Percentiles rank a stretch among this genome's conserved stretches.
Conservation (phyloP, 2,113 vertebrate species). For the Thunnus maccoyii region DNA sequence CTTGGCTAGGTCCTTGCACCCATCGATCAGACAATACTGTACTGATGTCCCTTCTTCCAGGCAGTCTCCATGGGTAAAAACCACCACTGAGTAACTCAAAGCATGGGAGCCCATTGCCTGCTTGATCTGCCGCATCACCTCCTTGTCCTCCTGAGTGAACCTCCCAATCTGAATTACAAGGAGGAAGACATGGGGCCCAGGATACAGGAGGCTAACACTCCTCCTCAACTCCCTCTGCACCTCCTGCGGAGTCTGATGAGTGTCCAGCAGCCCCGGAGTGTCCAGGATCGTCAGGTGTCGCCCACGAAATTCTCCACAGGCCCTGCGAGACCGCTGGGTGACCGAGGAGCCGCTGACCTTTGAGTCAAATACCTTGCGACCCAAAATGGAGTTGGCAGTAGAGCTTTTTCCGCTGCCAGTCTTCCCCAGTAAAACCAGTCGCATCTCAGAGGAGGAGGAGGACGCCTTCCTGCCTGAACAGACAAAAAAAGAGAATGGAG, state of each 20-base stretch:
- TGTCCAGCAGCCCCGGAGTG: conserved; percentile 62
- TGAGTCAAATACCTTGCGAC: conserved; percentile 49
- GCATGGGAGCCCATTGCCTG: conserved; percentile 64
- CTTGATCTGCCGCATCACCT: conserved; percentile 56
- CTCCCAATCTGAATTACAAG: conserved; percentile 73
- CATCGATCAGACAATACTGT: conserved; percentile 51
- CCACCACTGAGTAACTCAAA: conserved; percentile 58
- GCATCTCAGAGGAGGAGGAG: conserved; percentile 33
- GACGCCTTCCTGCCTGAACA: conserved; percentile 41
- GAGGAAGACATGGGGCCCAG: conserved; percentile 71
- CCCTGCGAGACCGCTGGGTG: conserved; percentile 46
- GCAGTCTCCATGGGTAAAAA: conserved; percentile 69
- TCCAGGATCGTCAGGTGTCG: conserved; percentile 60
- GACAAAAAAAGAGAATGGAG: neutral
- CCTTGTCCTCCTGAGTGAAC: conserved; percentile 71
- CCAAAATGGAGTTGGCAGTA: conserved; percentile 71
- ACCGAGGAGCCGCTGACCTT: neutral
- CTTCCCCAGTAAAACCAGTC: conserved; percentile 72
- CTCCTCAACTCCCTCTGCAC: conserved; percentile 59
- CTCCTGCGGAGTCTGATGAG: conserved; percentile 26
- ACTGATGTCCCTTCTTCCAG: conserved; percentile 34
- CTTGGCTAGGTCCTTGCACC: conserved; percentile 41
- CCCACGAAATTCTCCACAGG: conserved; percentile 11
- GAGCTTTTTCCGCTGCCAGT: conserved; percentile 76
- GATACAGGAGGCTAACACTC: conserved; percentile 66